phyloP scores from a whole-genome alignment of 2,888 invertebrate species.

The Tipula vernalis region DNA sequence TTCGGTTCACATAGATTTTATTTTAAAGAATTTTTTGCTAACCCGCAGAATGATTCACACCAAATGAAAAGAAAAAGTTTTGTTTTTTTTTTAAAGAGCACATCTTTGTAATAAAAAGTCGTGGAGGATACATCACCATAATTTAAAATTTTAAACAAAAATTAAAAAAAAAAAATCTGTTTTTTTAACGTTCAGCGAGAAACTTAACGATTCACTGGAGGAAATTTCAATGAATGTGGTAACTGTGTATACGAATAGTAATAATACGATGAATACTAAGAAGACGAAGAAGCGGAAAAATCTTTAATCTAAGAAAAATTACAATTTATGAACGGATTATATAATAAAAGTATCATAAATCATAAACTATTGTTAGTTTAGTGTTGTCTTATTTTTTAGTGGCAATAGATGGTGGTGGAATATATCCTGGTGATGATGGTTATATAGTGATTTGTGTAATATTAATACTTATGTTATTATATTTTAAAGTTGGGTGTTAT shows the following conservation, averaged over 20 bases:
- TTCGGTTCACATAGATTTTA: not conserved
- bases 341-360: not conserved
- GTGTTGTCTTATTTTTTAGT: not conserved
- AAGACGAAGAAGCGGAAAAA: not conserved
- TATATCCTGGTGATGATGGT: not conserved
- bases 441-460: not conserved
- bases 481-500: not conserved
- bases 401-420: not conserved
- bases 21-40: not conserved
- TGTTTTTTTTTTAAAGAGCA: not conserved
- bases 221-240: not conserved
- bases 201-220: not conserved
- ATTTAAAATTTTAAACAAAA: not conserved
- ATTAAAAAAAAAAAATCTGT: not conserved
- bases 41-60: not conserved
- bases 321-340: slow-evolving; percentile 4
- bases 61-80: not conserved
- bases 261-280: not conserved
- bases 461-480: not conserved
- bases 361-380: not conserved
- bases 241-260: not conserved
- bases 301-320: slow-evolving; percentile 4
- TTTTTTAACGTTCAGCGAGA: not conserved
- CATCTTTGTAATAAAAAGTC: not conserved
- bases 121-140: not conserved